Evolutionary conservation across 2,113 vertebrate species (phyloP).

Genomic region (Heterochromis multidens): DNA sequence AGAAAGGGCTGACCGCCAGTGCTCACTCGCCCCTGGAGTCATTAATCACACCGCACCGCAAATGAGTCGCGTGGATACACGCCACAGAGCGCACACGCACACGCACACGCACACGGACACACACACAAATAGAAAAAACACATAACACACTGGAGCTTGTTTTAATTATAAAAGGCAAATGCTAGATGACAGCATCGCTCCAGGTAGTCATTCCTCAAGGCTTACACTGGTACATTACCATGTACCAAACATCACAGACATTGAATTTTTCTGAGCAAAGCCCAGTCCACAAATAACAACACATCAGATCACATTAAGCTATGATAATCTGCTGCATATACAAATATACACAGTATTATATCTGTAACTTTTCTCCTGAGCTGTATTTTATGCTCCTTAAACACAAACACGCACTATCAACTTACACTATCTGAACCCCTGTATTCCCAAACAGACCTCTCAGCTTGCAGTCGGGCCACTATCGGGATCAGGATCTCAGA

Average conservation of each 20-base stretch:
- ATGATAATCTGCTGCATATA: constrained; percentile 11
- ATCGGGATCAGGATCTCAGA: constrained; percentile 62
- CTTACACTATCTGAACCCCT: constrained; percentile 34
- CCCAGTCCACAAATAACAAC: constrained; percentile 37
- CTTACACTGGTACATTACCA: constrained; percentile 38
- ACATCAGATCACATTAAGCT: constrained; percentile 50
- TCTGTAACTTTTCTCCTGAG: constrained; percentile 11
- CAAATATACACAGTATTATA: background rate
- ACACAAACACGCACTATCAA: constrained; percentile 28
- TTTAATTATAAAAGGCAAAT: constrained; percentile 65
- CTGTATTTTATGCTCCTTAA: constrained; percentile 28
- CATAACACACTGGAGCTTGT: constrained; percentile 2
- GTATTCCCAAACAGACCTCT: constrained; percentile 36
- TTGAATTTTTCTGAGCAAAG: constrained; percentile 27
- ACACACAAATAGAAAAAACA: background rate
- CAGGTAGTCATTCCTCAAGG: constrained; percentile 57
- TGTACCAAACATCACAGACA: constrained; percentile 23
- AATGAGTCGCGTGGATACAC: constrained; percentile 28
- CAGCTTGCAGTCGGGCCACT: constrained; percentile 30
- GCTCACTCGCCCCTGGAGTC: constrained; percentile 60
- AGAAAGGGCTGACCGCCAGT: constrained; percentile 48
- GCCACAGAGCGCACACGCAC: background rate
- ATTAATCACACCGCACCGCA: constrained; percentile 63
- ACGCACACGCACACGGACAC: background rate
- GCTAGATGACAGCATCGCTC: constrained; percentile 60